Percentiles rank a stretch among this genome's conserved stretches.
phyloP scores from a whole-genome alignment of 2,888 invertebrate genomes.

The Trachelus tabidus region DNA sequence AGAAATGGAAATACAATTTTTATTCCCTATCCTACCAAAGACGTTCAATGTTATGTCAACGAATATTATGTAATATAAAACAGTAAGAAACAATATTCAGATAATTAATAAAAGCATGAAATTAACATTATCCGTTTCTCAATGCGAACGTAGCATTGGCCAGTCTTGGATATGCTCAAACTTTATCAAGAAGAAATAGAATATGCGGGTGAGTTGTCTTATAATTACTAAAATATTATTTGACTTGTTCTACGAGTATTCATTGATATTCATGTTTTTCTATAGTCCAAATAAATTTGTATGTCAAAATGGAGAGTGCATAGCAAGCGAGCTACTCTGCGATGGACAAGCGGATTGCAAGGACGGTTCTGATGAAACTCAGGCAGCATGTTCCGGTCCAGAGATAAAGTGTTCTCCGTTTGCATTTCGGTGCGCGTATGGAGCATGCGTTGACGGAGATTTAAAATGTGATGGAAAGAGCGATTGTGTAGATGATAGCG shows the following conservation, averaged over 20 bases:
- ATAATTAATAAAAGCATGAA: not conserved
- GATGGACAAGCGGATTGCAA: conserved; percentile 66
- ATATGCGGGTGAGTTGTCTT: not conserved
- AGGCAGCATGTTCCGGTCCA: conserved; percentile 41
- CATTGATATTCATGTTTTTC: not conserved
- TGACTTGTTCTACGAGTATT: not conserved
- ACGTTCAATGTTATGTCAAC: not conserved
- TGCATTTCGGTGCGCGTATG: conserved; percentile 73
- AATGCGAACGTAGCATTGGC: not conserved
- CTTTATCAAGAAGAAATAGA: not conserved
- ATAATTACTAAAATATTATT: not conserved
- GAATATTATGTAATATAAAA: not conserved
- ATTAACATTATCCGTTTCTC: not conserved
- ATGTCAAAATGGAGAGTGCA: conserved; percentile 63
- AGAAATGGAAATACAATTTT: not conserved
- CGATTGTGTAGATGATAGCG: conserved; percentile 69
- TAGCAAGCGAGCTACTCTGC: conserved; percentile 61
- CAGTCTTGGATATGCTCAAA: not conserved
- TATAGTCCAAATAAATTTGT: conserved; percentile 33
- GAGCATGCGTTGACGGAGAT: conserved; percentile 72
- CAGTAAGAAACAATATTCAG: not conserved
- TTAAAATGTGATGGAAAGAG: conserved; percentile 68
- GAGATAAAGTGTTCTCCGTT: conserved; percentile 67
- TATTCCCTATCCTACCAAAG: not conserved
- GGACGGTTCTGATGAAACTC: conserved; percentile 67